Percentiles rank a stretch among this genome's conserved stretches.
These are phyloP conservation scores for Pogonophryne albipinna DNA, from an alignment of 2,797 vertebrate species.

Conservation along the genomic window DNA sequence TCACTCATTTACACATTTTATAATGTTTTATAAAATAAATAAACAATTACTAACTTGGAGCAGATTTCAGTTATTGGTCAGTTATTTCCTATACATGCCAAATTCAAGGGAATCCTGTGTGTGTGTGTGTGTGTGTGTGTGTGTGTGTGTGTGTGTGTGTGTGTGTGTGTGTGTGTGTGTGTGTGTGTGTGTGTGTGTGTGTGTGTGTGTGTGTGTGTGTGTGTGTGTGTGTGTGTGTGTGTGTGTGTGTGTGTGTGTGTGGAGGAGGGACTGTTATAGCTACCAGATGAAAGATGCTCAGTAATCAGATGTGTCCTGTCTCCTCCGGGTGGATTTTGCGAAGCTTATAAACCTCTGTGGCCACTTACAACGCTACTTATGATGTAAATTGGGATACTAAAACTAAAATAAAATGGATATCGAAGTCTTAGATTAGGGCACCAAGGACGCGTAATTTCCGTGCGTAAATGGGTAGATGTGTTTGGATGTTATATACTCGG, in stretches of 20 bases:
- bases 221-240: constrained; percentile 9
- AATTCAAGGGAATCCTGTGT: background rate
- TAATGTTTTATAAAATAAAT: background rate
- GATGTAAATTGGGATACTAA: background rate
- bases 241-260: background rate
- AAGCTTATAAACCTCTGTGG: background rate
- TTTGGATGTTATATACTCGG: background rate
- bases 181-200: background rate
- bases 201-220: background rate
- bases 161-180: background rate
- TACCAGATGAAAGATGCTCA: constrained; percentile 32
- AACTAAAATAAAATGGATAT: background rate
- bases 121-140: background rate
- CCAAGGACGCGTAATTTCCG: constrained; percentile 28
- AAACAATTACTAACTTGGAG: background rate
- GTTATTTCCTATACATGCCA: background rate
- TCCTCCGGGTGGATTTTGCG: background rate
- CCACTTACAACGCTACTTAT: background rate
- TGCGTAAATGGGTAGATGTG: constrained; percentile 52
- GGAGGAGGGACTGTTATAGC: constrained; percentile 37
- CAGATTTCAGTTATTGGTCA: background rate
- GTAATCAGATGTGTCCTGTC: constrained; percentile 32
- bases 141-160: background rate
- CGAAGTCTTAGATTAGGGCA: background rate
- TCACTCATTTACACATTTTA: background rate